Conservation (phyloP, 2,113 vertebrate genomes). For the Mus pahari region DNA sequence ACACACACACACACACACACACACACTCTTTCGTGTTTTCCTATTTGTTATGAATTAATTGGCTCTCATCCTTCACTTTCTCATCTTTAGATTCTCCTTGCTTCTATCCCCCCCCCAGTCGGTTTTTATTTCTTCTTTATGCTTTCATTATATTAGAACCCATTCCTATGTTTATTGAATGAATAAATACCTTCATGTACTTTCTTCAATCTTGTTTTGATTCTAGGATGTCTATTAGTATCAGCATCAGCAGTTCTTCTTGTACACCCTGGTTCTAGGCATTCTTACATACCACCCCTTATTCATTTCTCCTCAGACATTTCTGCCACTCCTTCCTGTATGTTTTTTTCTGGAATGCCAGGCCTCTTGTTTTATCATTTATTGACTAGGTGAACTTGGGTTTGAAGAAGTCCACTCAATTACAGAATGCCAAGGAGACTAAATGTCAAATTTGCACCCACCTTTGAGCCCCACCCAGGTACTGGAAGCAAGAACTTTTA, state of each 20-base stretch:
- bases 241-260: neutral
- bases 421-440: neutral
- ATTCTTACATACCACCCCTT: neutral
- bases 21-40: neutral
- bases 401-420: neutral
- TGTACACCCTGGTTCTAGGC: neutral
- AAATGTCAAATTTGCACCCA: neutral
- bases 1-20: neutral
- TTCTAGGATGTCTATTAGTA: neutral
- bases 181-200: neutral
- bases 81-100: neutral
- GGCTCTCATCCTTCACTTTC: neutral
- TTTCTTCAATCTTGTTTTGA: neutral
- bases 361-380: neutral
- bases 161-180: neutral
- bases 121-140: neutral
- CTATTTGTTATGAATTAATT: neutral
- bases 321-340: neutral
- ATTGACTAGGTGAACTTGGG: neutral
- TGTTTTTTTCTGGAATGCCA: neutral
- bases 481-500: neutral
- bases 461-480: neutral
- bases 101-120: neutral
- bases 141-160: neutral
- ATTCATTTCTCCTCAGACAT: neutral